Evolutionary conservation across 2,113 vertebrate genomes (phyloP), one percentile per base, ranked within the genome.

Genomic region (Numenius arquata): DNA sequence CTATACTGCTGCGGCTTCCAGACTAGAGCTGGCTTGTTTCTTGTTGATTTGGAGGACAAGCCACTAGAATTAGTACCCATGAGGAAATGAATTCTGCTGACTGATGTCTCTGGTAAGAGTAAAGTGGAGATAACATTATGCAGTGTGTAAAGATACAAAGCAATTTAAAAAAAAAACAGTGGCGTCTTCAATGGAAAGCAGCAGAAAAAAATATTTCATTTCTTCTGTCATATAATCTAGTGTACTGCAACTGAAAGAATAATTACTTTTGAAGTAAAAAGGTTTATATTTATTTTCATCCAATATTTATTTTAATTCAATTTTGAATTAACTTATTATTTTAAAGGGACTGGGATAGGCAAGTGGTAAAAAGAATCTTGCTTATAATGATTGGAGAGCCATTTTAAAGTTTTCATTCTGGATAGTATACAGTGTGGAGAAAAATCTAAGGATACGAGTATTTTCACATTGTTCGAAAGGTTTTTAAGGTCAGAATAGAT

Each of bases 401-500:
- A 7, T 47, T 53, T 43, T 55, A 30, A 62, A 58, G 6, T 66
- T 63, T 86, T 84, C 5, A 19, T 67, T 90, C n/a, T 71, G n/a
- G 14, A 27, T 13, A 30, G 29, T 30, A 67, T 15, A 40, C 9
- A 71, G 7, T 55, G 19, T 70, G 17, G 38, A 86, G 29, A 73
- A 85, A 79, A 90, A 61, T 53, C n/a, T 41, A 66, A 4, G 5
- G 21, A 40, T 47, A 65, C 5, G n/a, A 61, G 20, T 67, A 34
- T 87, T 90, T 95, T 86, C 59, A 59, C 12, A 38, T 41, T 41
- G 7, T 56, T 90, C 17, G 15, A 43, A 80, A 85, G 25, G 5
- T 9, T 92, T 90, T 90, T 90, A 89, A 94, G 25, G 68, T 75
- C 65, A 48, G 59, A 78, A 71, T 73, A 74, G 56, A 88, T 76